Evolutionary conservation across 2,113 vertebrate genomes (phyloP).

Genomic region (Pardalotus punctatus): DNA sequence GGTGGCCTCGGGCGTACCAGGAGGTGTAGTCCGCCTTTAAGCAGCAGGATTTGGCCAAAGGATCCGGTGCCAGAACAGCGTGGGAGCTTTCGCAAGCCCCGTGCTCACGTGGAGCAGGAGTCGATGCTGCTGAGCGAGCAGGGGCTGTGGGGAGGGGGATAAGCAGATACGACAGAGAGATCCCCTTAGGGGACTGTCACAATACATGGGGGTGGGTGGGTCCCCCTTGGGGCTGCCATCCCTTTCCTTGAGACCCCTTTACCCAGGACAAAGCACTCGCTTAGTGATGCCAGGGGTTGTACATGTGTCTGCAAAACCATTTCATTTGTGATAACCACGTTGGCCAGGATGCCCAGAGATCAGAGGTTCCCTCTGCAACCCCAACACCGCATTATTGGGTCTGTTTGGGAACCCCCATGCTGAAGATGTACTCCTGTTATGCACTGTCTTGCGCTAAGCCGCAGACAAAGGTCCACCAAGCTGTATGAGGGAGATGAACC

Average conservation of each 20-base stretch:
- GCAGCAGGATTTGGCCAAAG: conserved; percentile 26
- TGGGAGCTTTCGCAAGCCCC: background rate
- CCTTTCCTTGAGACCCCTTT: background rate
- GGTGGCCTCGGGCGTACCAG: background rate
- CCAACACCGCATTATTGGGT: fast-evolving
- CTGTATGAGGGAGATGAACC: background rate
- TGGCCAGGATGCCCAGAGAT: background rate
- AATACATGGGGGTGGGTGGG: background rate
- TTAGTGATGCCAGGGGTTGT: background rate
- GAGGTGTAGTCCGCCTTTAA: conserved; percentile 14
- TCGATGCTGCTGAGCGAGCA: fast-evolving
- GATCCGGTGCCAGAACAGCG: background rate
- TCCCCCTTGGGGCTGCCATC: background rate
- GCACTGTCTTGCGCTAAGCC: fast-evolving
- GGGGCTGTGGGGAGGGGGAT: background rate
- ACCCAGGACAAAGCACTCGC: fast-evolving
- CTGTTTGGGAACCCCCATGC: background rate
- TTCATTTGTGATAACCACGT: fast-evolving
- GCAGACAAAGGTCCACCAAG: fast-evolving
- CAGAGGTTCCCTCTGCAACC: background rate
- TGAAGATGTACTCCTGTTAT: fast-evolving
- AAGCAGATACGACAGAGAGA: fast-evolving
- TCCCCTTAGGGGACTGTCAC: background rate
- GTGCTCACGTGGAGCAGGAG: background rate
- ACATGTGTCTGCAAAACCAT: fast-evolving